Conservation (phyloP, 2,797 vertebrate genomes). For the Sebastes minor region DNA sequence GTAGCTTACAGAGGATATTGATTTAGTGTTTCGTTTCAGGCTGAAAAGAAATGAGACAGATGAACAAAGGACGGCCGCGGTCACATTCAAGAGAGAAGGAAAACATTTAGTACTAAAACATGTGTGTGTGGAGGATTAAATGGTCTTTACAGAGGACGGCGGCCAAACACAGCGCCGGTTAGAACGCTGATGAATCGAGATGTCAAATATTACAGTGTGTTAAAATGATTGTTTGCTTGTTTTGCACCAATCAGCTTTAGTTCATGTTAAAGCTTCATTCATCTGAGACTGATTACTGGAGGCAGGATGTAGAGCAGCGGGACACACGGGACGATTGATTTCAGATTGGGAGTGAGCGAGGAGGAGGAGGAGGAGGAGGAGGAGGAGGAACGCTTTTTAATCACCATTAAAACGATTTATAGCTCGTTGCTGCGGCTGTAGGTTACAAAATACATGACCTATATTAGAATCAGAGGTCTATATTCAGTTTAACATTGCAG, state of each 20-base stretch:
- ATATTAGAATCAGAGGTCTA: background rate
- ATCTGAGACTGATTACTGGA: background rate
- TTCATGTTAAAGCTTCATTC: background rate
- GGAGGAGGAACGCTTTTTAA: background rate
- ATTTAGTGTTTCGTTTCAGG: conserved; percentile 50
- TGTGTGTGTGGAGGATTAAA: conserved; percentile 9
- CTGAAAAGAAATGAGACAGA: conserved; percentile 18
- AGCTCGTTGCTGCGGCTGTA: background rate
- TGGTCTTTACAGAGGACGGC: background rate
- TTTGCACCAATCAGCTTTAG: background rate
- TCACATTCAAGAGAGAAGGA: conserved; percentile 32
- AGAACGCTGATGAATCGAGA: background rate
- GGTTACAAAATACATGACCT: background rate
- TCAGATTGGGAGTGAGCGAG: background rate
- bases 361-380: background rate
- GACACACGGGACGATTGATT: conserved; percentile 33
- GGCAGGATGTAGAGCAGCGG: background rate
- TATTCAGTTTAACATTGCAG: background rate
- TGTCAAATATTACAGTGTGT: background rate
- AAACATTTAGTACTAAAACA: conserved; percentile 1
- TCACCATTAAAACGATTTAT: conserved; percentile 26
- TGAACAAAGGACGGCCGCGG: conserved; percentile 7
- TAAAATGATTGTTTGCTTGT: background rate
- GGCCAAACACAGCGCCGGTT: background rate
- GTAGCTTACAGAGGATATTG: conserved; percentile 41